Conservation (phyloP, 2,888 invertebrate species). For the Lutraria lutraria region DNA sequence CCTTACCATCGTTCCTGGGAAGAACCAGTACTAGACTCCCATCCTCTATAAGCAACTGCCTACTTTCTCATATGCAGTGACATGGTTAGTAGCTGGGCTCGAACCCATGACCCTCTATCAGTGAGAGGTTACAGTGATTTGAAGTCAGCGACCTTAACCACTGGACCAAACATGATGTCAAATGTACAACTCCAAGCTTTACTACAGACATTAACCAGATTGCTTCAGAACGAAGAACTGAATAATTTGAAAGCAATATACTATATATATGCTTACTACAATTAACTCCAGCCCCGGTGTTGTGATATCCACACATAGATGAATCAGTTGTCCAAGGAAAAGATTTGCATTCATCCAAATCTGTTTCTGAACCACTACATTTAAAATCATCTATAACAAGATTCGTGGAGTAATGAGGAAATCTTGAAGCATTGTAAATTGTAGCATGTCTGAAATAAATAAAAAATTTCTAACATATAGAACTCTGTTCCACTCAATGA, state of each 20-base stretch:
- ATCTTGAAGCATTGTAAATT: slow-evolving; percentile 2
- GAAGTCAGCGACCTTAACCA: neutral
- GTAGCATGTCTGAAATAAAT: slow-evolving; percentile 25
- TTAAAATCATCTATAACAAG: slow-evolving; percentile 28
- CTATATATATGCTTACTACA: slow-evolving; percentile 36
- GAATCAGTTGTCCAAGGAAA: slow-evolving; percentile 33
- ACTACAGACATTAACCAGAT: too few species aligned
- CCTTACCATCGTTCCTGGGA: too few species aligned
- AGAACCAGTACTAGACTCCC: too few species aligned
- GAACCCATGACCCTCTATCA: too few species aligned
- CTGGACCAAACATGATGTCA: neutral
- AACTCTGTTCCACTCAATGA: neutral
- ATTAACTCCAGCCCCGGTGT: slow-evolving; percentile 27
- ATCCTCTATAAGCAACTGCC: too few species aligned
- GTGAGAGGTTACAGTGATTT: too few species aligned
- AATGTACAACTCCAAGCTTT: too few species aligned
- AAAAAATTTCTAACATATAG: too few species aligned
- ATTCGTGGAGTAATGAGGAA: neutral
- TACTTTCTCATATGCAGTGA: too few species aligned
- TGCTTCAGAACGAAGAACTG: too few species aligned
- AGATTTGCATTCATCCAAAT: slow-evolving; percentile 42
- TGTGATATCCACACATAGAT: neutral
- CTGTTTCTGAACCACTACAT: slow-evolving; percentile 30
- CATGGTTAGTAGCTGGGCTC: too few species aligned
- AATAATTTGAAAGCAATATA: too few species aligned